A percentile compares a stretch with the other conserved stretches of the same genome.
Conservation (phyloP, 2,797 vertebrate species). For the Leptodactylus fallax region DNA sequence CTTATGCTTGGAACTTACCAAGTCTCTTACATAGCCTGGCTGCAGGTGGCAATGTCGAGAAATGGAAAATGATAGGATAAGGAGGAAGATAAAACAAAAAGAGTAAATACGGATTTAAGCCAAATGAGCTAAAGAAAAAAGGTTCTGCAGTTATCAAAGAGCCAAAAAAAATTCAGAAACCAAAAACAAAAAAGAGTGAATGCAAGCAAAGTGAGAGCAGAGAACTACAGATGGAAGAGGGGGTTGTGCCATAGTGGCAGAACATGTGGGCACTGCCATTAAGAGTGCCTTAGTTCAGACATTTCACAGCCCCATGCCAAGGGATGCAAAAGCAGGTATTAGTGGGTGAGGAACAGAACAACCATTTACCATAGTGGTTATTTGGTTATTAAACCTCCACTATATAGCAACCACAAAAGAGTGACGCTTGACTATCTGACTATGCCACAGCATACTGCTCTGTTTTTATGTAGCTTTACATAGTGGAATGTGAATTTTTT, state of each 20-base stretch:
- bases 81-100: constrained; percentile 64
- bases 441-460: neutral
- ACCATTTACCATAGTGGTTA: neutral
- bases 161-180: constrained; percentile 26
- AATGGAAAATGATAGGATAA: constrained; percentile 71
- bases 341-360: neutral
- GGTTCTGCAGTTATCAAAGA: constrained; percentile 70
- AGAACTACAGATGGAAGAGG: neutral
- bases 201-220: constrained; percentile 63
- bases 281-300: neutral
- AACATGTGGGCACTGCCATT: neutral
- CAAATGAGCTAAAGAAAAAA: constrained; percentile 74
- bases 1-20: constrained; percentile 89
- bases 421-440: neutral
- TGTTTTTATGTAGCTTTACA: neutral
- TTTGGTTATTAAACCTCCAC: neutral
- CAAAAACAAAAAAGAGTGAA: constrained; percentile 67
- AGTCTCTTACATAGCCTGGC: constrained; percentile 98
- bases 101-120: constrained; percentile 51
- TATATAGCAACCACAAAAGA: neutral
- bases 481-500: neutral
- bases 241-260: neutral
- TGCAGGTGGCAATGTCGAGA: constrained; percentile 83
- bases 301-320: neutral
- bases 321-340: neutral